Conservation (phyloP, 2,797 vertebrate genomes). For the Pseudomugil tenellus region DNA sequence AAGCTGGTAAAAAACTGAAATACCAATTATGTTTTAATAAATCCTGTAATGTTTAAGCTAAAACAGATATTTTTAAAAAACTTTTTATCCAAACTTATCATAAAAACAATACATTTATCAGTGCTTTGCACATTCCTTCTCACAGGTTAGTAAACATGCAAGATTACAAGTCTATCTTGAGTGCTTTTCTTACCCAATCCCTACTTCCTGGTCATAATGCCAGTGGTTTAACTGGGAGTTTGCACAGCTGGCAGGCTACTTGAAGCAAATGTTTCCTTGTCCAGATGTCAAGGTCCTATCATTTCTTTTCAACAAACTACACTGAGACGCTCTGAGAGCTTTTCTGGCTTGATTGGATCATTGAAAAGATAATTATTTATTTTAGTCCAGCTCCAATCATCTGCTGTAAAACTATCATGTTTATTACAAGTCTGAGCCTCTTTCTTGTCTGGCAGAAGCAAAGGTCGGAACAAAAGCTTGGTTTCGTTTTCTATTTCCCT, state of each 20-base stretch:
- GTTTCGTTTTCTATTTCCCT: conserved; percentile 40
- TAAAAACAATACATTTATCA: not conserved
- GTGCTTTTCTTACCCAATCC: no score
- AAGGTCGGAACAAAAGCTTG: not conserved
- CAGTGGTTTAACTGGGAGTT: not conserved
- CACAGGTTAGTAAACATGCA: not conserved
- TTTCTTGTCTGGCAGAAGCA: not conserved
- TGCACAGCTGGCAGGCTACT: not conserved
- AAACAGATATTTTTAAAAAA: no score
- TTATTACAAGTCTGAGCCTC: not conserved
- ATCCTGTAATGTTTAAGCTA: not conserved
- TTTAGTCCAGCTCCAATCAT: not conserved
- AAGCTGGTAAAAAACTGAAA: not conserved
- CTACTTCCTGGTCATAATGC: not conserved
- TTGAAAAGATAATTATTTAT: not conserved
- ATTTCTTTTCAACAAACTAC: not conserved
- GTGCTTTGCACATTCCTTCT: not conserved
- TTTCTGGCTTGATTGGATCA: not conserved
- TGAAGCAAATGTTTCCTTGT: not conserved
- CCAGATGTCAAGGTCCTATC: not conserved
- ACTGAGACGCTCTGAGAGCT: not conserved
- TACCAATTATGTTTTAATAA: not conserved
- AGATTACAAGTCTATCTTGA: no score
- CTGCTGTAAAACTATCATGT: not conserved
- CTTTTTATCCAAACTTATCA: not conserved